These are phyloP conservation scores for Ispidina lecontei DNA, from an alignment of 2,797 vertebrate genomes.

Conservation along the genomic window DNA sequence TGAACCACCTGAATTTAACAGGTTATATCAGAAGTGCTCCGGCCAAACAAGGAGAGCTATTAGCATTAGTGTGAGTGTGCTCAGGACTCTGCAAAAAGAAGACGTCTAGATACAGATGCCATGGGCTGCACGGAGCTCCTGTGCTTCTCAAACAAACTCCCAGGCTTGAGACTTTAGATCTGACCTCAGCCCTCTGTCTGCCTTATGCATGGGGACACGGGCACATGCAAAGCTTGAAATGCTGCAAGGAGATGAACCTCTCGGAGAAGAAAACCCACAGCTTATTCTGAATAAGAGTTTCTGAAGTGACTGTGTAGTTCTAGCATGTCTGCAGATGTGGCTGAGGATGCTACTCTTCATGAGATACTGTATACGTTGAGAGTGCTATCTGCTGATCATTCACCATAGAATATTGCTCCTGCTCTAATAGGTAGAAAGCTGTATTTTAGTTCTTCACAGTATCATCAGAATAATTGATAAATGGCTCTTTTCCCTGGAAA, in stretches of 20 bases:
- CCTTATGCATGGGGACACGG: background rate
- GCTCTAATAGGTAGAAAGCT: background rate
- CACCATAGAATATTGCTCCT: background rate
- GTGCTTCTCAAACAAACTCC: background rate
- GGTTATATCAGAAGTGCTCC: background rate
- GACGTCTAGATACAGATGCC: background rate
- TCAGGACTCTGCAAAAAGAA: background rate
- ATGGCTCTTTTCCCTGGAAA: background rate
- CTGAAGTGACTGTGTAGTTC: background rate
- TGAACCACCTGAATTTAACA: fast-evolving
- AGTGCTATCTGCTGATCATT: background rate
- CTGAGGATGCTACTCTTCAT: background rate
- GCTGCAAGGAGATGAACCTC: background rate
- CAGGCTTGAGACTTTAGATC: background rate
- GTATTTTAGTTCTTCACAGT: background rate
- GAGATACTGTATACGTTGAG: background rate
- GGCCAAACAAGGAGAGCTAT: background rate
- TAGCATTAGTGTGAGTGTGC: fast-evolving
- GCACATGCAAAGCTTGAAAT: background rate
- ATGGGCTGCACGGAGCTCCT: background rate
- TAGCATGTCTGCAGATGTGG: fast-evolving
- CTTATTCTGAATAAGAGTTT: background rate
- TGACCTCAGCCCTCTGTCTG: background rate
- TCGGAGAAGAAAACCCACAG: background rate
- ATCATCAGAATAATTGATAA: background rate